Evolutionary conservation across 2,888 invertebrate species (phyloP).

Genomic region (Drosophila parthenogenetica): DNA sequence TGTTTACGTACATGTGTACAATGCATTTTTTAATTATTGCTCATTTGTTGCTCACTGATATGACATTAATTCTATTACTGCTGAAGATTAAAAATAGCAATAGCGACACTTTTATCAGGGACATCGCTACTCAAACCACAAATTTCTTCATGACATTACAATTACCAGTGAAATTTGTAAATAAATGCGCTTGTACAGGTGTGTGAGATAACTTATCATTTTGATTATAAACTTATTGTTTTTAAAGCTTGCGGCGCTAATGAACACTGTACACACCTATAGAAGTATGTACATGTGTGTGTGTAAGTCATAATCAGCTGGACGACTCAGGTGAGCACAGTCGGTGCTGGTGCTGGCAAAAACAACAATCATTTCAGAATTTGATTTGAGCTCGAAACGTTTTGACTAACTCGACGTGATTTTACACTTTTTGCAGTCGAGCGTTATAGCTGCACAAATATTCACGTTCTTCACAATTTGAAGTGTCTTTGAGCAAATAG

Average conservation of each 20-base stretch:
- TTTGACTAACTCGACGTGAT: constrained; percentile 29
- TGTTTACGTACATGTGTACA: constrained; percentile 3
- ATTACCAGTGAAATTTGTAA: constrained; percentile 29
- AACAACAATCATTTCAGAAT: constrained; percentile 47
- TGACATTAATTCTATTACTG: background rate
- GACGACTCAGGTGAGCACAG: constrained; percentile 31
- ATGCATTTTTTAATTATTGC: background rate
- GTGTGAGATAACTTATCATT: constrained; percentile 42
- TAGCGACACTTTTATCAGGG: background rate
- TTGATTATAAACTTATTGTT: constrained; percentile 14
- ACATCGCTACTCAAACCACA: constrained; percentile 12
- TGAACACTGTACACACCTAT: constrained; percentile 34
- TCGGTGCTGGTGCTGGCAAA: constrained; percentile 11
- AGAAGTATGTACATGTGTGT: constrained; percentile 2
- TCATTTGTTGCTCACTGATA: background rate
- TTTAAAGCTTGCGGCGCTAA: constrained; percentile 30
- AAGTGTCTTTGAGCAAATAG: constrained; percentile 1
- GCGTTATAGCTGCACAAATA: background rate
- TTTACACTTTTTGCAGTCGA: constrained; percentile 40
- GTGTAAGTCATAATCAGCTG: constrained; percentile 59
- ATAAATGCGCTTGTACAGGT: constrained; percentile 21
- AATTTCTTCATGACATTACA: constrained; percentile 21
- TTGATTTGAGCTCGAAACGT: constrained; percentile 35
- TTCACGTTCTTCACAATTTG: constrained; percentile 1
- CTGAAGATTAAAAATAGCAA: background rate